These are phyloP conservation scores for Pelusios castaneus DNA, from an alignment of 2,113 vertebrate genomes.

Conservation along the genomic window DNA sequence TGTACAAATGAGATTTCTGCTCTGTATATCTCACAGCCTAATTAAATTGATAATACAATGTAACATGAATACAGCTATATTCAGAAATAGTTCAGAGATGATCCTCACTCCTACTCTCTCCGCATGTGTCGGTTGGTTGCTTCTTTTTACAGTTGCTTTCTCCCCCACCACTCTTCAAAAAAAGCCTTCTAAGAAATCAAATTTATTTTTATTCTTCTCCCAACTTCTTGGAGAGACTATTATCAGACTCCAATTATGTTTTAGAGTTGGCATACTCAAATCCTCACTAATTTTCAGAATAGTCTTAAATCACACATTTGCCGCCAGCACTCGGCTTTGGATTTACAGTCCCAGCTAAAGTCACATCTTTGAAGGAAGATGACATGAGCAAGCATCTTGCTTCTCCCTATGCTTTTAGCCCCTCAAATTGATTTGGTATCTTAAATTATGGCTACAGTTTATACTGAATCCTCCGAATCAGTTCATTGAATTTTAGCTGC, in stretches of 20 bases:
- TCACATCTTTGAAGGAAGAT: constrained; percentile 66
- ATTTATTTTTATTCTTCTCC: constrained; percentile 60
- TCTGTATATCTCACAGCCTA: constrained; percentile 46
- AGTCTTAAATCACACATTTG: constrained; percentile 72
- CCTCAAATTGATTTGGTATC: constrained; percentile 77
- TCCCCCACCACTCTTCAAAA: constrained; percentile 51
- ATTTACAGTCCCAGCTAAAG: constrained; percentile 78
- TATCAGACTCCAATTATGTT: constrained; percentile 10
- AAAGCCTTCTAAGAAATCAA: constrained; percentile 50
- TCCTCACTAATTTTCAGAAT: constrained; percentile 62
- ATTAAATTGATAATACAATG: constrained; percentile 69
- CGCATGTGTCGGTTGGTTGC: constrained; percentile 50
- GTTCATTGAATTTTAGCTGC: constrained; percentile 82
- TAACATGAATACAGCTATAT: constrained; percentile 57
- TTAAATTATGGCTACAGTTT: constrained; percentile 80
- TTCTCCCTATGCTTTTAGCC: constrained; percentile 66
- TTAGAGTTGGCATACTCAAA: constrained; percentile 58
- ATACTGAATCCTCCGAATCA: constrained; percentile 78
- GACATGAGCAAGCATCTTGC: constrained; percentile 39
- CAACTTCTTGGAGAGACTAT: constrained; percentile 56
- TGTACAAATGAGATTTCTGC: neutral
- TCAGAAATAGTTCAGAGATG: constrained; percentile 65
- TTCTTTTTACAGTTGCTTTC: constrained; percentile 57
- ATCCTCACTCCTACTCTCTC: neutral
- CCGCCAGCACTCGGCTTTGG: constrained; percentile 36